Evolutionary conservation across 2,113 vertebrate species (phyloP), one percentile per base, ranked within the genome.

Genomic region (Notarius lentiginosus): DNA sequence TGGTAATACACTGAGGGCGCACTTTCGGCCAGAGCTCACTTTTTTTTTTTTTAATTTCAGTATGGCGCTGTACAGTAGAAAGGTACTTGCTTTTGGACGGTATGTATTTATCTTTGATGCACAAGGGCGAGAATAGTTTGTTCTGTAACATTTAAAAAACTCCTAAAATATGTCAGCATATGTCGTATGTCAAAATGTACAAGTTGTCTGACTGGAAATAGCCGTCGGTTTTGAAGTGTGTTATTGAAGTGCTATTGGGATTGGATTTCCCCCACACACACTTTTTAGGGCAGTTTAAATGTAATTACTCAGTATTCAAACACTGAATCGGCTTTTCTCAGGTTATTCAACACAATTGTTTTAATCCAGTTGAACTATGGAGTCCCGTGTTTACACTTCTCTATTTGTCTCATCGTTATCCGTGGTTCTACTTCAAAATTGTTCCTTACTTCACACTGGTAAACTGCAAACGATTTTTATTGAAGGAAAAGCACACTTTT

Each of bases 1-100:
- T 24, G 24, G 22, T 76, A 11, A 75, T 51, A 9, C 18, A 10
- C 41, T 10, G 61, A 58, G 24, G 49, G 63, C 41, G 41, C 34
- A 30, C 10, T 49, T 27, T 34, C 7, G 1, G 6, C 1, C 5
- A 4, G 17, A 9, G 24, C 0, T 0, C 7, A 22, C 0, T 72
- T 10, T 53, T 10, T 53, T 53, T 6, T 12, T 56, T 27, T 58
- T 60, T 22, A 17, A 6, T 41, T 55, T n/a, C 82, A 89, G 63
- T n/a, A 92, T 92, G 91, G 91, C 89, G 82, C 87, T 88, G 49
- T 88, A 79, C 86, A 73, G 90, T 41, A 87, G 87, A 24, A 80
- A 47, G 7, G 7, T 77, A 3, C 14, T 89, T 11, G 60, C 77
- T 83, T 9, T 86, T 15, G 88, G 88, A 49, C 41, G 86, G 86